Evolutionary conservation across 2,797 vertebrate genomes (phyloP).

Genomic region (Lycodopsis pacificus): DNA sequence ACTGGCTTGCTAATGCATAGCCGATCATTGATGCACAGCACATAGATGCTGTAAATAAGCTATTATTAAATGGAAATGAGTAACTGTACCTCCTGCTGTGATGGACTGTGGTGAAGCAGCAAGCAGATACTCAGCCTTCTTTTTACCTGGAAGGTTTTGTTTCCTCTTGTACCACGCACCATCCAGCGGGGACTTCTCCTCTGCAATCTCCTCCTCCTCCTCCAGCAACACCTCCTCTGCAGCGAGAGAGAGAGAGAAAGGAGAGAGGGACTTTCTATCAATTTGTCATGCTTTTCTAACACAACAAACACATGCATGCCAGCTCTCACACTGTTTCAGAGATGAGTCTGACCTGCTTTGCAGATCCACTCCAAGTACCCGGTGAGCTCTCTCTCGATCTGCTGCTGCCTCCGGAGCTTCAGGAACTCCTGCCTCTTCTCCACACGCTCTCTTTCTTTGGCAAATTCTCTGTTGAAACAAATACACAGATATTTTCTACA

Average conservation of each 20-base stretch:
- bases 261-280: constrained; percentile 29
- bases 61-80: constrained; percentile 26
- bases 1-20: too few species aligned
- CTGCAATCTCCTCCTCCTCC: constrained; percentile 95
- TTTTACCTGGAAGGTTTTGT: constrained; percentile 83
- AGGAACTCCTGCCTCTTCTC: constrained; percentile 96
- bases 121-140: constrained; percentile 33
- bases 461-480: constrained; percentile 89
- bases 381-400: constrained; percentile 95
- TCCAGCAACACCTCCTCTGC: constrained; percentile 98
- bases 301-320: constrained; percentile 33
- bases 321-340: constrained; percentile 16
- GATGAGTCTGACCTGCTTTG: constrained; percentile 87
- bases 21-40: too few species aligned
- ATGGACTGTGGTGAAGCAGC: constrained; percentile 44
- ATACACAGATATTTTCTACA: background rate
- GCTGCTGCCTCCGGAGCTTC: constrained; percentile 96
- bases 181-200: constrained; percentile 96
- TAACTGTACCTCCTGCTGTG: constrained; percentile 8
- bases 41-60: background rate
- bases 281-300: constrained; percentile 36
- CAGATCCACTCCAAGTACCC: constrained; percentile 99
- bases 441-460: constrained; percentile 95
- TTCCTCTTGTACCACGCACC: constrained; percentile 88
- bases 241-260: constrained; percentile 37